phyloP scores from a whole-genome alignment of 2,888 invertebrate species.

The Hypomecis atomaria region DNA sequence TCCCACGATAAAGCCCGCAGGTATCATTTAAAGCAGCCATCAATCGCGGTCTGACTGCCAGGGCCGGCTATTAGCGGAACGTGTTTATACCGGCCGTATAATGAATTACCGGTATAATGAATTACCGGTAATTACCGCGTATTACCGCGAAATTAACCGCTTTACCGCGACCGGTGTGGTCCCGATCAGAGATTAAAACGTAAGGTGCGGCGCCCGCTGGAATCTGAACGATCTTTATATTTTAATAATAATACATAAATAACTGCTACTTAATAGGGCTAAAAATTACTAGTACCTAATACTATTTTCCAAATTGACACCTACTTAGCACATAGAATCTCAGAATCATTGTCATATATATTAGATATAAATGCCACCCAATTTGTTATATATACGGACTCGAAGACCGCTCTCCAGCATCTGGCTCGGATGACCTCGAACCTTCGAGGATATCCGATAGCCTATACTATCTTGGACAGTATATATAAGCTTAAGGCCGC shows the following conservation, averaged over 20 bases:
- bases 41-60: neutral
- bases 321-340: too few species aligned
- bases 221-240: too few species aligned
- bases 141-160: conserved; percentile 14
- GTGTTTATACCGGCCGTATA: conserved; percentile 11
- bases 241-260: neutral
- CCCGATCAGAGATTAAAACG: neutral
- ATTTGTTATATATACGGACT: too few species aligned
- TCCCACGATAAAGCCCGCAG: neutral
- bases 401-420: too few species aligned
- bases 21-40: neutral
- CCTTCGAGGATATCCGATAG: too few species aligned
- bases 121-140: conserved; percentile 20
- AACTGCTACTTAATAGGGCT: neutral
- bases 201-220: neutral
- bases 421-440: too few species aligned
- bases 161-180: conserved; percentile 19
- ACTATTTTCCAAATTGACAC: too few species aligned
- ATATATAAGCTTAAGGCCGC: too few species aligned
- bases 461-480: too few species aligned
- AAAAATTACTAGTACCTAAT: too few species aligned
- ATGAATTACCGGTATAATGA: conserved; percentile 14
- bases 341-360: too few species aligned
- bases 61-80: conserved; percentile 21
- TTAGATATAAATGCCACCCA: too few species aligned